Conservation (phyloP, 37 sponge, comb jelly and placozoan species). For the Amphimedon queenslandica region DNA sequence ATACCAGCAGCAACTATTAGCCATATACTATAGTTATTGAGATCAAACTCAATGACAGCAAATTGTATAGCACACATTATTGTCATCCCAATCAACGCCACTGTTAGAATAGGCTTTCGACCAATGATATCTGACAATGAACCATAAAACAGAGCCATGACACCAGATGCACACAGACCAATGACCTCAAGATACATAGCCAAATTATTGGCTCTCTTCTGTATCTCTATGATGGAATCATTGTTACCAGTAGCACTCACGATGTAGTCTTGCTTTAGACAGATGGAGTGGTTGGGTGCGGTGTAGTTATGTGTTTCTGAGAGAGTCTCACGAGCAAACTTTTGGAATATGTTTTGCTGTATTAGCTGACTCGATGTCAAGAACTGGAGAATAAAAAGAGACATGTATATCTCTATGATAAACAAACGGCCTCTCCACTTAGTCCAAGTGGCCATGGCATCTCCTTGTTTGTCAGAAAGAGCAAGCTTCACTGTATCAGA, state of each 20-base stretch:
- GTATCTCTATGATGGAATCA: background rate
- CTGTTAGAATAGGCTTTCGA: background rate
- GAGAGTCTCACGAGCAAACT: background rate
- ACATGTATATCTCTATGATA: too few species aligned
- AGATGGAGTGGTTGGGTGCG: too few species aligned
- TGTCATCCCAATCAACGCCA: background rate
- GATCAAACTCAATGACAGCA: background rate
- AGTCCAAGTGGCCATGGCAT: too few species aligned
- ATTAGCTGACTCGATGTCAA: too few species aligned
- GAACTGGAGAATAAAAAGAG: too few species aligned
- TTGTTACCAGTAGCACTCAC: background rate
- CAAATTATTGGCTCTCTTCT: background rate
- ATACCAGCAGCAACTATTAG: background rate
- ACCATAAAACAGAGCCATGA: background rate
- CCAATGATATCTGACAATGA: background rate
- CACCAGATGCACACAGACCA: background rate
- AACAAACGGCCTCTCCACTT: too few species aligned
- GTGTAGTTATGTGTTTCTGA: background rate
- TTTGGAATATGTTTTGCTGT: slow-evolving; percentile 54
- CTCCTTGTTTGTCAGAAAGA: too few species aligned
- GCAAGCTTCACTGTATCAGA: too few species aligned
- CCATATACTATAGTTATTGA: background rate
- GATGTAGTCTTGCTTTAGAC: background rate
- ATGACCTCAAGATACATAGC: background rate
- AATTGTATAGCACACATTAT: background rate